Conservation (phyloP, 2,797 vertebrate species). For the Sarcophilus harrisii region DNA sequence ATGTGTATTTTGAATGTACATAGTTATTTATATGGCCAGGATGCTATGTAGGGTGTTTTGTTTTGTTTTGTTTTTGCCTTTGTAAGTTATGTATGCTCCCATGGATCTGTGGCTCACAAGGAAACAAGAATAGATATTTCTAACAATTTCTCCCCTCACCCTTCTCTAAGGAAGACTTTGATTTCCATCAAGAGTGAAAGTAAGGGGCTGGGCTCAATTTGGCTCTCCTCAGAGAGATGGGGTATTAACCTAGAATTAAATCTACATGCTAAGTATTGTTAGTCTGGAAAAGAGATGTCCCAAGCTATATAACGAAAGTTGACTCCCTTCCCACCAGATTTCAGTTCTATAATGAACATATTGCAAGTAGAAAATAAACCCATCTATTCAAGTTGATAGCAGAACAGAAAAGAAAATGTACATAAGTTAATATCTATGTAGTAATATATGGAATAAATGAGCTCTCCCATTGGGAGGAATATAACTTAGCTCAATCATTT, state of each 20-base stretch:
- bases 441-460: neutral
- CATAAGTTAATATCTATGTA: neutral
- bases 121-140: neutral
- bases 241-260: neutral
- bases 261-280: neutral
- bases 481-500: neutral
- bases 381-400: neutral
- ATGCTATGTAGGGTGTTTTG: neutral
- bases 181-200: neutral
- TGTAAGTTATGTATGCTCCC: neutral
- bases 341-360: neutral
- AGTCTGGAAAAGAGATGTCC: neutral
- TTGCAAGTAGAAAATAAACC: neutral
- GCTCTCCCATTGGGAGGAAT: neutral
- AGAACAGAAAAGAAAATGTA: neutral
- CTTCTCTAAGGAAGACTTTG: neutral
- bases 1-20: neutral
- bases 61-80: neutral
- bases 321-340: neutral
- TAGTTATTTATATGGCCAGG: neutral
- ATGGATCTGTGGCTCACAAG: neutral
- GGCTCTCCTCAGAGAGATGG: neutral
- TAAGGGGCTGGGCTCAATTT: neutral
- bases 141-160: neutral
- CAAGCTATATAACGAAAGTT: neutral